These are phyloP conservation scores for Plecturocebus donacophilus DNA, from an alignment of 2,113 vertebrate genomes.

Conservation along the genomic window DNA sequence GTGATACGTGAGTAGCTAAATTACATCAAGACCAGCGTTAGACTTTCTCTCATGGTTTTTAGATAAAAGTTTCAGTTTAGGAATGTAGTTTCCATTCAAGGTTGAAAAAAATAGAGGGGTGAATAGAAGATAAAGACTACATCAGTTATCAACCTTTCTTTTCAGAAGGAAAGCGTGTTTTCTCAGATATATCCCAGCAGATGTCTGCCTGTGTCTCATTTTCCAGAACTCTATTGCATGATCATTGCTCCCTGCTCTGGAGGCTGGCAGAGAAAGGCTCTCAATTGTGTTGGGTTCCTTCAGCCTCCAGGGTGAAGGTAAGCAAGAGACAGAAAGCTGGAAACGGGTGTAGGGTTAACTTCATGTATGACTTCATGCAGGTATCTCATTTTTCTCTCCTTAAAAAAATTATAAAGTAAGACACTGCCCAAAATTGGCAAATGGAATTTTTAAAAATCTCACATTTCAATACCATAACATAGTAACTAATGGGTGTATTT, in stretches of 20 bases:
- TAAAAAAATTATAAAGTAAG: background rate
- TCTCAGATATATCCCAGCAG: background rate
- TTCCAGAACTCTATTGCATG: background rate
- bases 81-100: background rate
- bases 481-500: background rate
- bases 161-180: background rate
- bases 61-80: background rate
- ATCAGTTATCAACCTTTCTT: background rate
- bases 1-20: background rate
- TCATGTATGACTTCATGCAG: background rate
- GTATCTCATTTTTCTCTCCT: background rate
- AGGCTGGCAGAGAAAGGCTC: background rate
- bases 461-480: background rate
- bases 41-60: background rate
- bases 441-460: background rate
- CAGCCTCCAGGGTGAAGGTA: background rate
- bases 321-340: background rate
- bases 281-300: background rate
- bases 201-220: background rate
- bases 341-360: background rate
- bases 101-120: background rate
- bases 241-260: background rate
- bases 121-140: background rate
- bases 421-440: background rate
- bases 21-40: background rate